These are phyloP conservation scores for mouse (Mus musculus) DNA, from an alignment of 2,113 vertebrate genomes.

Conservation along the genomic window GRCm39 chr19:23128501-23129000, in stretches of 20 bases:
- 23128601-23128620: not conserved
- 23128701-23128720: not conserved
- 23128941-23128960: not conserved
- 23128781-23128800: not conserved
- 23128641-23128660: not conserved
- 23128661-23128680: not conserved
- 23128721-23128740: not conserved
- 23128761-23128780: not conserved
- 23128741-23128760: not conserved
- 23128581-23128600: not conserved
- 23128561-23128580: not conserved
- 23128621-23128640: not conserved
- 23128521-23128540: not conserved
- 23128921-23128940: not conserved
- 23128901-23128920: not conserved
- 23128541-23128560: not conserved
- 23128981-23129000: rapidly evolving
- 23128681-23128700: not conserved
- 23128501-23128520: not conserved
- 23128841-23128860: not conserved
- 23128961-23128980: not conserved
- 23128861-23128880: not conserved
- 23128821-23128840: not conserved
- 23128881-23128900: not conserved
- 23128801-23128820: not conserved